phyloP scores from a whole-genome alignment of 2,797 vertebrate species.

The Pelochelys cantorii region DNA sequence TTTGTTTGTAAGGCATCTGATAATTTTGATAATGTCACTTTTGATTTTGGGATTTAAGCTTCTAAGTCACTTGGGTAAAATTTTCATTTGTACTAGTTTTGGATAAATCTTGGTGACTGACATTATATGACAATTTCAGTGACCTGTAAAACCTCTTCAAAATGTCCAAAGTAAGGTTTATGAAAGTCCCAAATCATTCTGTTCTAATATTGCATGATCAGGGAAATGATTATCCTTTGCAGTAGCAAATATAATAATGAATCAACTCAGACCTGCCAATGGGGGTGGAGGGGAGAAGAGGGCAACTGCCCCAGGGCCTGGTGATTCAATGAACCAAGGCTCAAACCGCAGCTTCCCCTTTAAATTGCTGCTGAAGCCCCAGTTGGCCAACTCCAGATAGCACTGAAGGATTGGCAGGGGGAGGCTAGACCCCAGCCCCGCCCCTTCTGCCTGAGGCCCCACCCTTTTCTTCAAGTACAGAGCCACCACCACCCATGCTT shows the following conservation, averaged over 20 bases:
- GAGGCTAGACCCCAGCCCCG: too few species aligned
- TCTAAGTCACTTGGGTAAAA: slow-evolving; percentile 36
- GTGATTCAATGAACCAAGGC: too few species aligned
- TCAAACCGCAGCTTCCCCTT: too few species aligned
- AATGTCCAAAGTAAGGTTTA: neutral
- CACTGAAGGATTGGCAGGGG: too few species aligned
- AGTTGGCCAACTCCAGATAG: too few species aligned
- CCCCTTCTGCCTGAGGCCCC: too few species aligned
- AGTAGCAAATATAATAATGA: neutral
- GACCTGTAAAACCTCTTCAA: neutral
- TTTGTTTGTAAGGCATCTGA: neutral
- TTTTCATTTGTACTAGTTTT: slow-evolving; percentile 3
- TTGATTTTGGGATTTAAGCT: neutral
- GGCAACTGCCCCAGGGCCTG: too few species aligned
- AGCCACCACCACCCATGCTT: too few species aligned
- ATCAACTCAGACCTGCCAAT: neutral
- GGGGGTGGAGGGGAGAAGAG: too few species aligned
- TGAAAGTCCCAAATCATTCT: slow-evolving; percentile 2
- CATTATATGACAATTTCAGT: slow-evolving; percentile 12
- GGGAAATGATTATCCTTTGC: slow-evolving; percentile 14
- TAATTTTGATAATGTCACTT: neutral
- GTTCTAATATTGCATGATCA: neutral
- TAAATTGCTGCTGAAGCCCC: too few species aligned
- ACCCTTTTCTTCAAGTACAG: too few species aligned
- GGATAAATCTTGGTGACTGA: slow-evolving; percentile 23